Evolutionary conservation across 2,797 vertebrate genomes (phyloP), one percentile per base, ranked within the genome.

Genomic region (Oreortyx pictus): DNA sequence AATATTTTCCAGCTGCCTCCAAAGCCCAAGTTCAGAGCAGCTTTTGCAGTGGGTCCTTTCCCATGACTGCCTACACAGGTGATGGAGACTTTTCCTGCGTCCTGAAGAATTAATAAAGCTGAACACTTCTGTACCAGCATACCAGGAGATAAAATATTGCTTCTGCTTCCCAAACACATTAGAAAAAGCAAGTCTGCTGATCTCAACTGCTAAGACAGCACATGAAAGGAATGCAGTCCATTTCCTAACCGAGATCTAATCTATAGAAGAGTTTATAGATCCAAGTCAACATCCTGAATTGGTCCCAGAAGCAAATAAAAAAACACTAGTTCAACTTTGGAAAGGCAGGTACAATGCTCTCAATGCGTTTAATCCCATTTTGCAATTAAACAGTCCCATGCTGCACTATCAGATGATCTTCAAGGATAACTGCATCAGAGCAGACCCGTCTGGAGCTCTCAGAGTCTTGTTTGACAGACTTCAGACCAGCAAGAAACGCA

Each of bases 231-330:
- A 96, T 95, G 91, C 59, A 95, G 93, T 91, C 94, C 91, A 96
- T 96, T 96, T 96, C 91, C 95, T 95, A 95, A 93, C 91, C 93
- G 59, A 96, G 95, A 96, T 96, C 88, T 96, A 96, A 96, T 95
- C 94, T 96, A 96, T 91, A 94, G 84, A 86, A 92, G 84, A 90
- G 91, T 89, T 96, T 94, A 95, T 88, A 96, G 92, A 96, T 90
- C 80, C 92, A 93, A 96, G 90, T 92, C 91, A 95, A 95, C 94
- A 96, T 94, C 88, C 89, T 96, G 93, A 96, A 95, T 87, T 83
- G 77, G 93, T 93, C 90, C 77, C 90, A 96, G 93, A 93, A 95
- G 93, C 77, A 94, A 96, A 94, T 74, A 90, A 88, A 84, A 89
- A 93, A 88, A 52, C 29, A 90, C 74, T 77, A 85, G 86, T 82